Conservation (phyloP, 2,113 vertebrate species). For the Phyllostomus hastatus region DNA sequence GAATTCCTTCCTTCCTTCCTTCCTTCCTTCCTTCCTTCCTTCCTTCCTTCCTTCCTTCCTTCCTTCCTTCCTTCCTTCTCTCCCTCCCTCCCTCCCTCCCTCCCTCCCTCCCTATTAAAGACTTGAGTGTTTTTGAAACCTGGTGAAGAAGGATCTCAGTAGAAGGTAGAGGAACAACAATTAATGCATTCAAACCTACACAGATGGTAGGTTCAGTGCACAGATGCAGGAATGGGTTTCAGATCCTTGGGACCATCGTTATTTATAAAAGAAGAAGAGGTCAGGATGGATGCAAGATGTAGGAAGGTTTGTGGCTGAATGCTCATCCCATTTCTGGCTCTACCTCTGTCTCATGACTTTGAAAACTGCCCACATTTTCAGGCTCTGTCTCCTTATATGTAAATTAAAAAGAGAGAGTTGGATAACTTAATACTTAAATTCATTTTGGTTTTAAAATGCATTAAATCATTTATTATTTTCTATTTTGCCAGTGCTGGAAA, state of each 20-base stretch:
- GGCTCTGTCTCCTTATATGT: not conserved
- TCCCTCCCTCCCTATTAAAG: not conserved
- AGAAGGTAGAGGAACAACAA: not conserved
- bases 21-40: no score
- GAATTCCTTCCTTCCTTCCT: not conserved
- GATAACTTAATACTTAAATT: not conserved
- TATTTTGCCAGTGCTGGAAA: not conserved
- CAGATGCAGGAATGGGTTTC: not conserved
- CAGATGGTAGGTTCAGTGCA: not conserved
- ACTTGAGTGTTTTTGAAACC: not conserved
- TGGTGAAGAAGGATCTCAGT: not conserved
- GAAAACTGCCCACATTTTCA: not conserved
- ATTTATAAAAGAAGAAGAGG: not conserved
- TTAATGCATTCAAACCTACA: not conserved
- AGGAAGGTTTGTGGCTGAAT: not conserved
- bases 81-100: no score
- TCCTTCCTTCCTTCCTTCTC: no score
- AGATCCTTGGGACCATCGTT: not conserved
- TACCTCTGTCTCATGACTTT: not conserved
- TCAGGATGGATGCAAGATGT: fast-evolving
- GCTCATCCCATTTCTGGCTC: fast-evolving
- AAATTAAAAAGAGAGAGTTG: not conserved
- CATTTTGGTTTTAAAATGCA: not conserved
- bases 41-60: no score
- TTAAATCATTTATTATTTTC: not conserved